Base-by-base conservation (phyloP, 2,888 invertebrate genomes). In the Bellardia bayeri region DNA sequence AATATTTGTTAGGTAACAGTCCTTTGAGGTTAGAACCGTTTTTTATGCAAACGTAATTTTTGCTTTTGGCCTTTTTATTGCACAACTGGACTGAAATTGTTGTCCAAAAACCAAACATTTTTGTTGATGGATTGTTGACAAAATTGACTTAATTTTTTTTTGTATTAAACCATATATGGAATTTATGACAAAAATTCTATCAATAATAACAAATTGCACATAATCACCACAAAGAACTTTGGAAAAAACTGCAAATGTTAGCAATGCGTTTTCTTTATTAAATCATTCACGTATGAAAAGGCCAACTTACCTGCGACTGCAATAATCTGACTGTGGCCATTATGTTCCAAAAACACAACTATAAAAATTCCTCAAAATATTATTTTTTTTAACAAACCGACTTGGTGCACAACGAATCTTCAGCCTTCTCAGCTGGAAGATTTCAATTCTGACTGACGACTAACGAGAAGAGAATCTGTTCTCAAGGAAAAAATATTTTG, bases 401-500 rank as follows among this genome's bases (percentile, higher is more conserved):
- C 16, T 88, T 88, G 89, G 88, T 64, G 78, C 87, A 89, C 89
- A 89, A 89, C 90, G 90, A 93, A 93, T 92, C 93, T 93, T 93
- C 93, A 93, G 93, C 93, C 93, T 91, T 93, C 93, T 93, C 91
- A 93, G 92, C 93, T 93, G 93, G 93, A 93, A 93, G 93, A 93
- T 93, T 91, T 90, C 89, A 90, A 91, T 91, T 90, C 91, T 92
- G 91, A 91, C 90, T 92, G 91, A 71, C 85, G 85, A 84, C 81
- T 68, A 75, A 61, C 64, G 56, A 40, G 64, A 78, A 75, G 58
- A 84, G 66, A 79, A 56, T 66, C 56, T 78, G 63, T 76, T 76
- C 69, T 68, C 82, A 83, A 83, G 13, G 33, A 30, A 68, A 63
- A 74, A 33, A 51, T 40, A n/a, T 40, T 45, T 56, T 54, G 7